Percentiles rank a stretch among this genome's conserved stretches.
These are phyloP conservation scores for Falco novaeseelandiae DNA, from an alignment of 2,797 vertebrate species.

Conservation along the genomic window DNA sequence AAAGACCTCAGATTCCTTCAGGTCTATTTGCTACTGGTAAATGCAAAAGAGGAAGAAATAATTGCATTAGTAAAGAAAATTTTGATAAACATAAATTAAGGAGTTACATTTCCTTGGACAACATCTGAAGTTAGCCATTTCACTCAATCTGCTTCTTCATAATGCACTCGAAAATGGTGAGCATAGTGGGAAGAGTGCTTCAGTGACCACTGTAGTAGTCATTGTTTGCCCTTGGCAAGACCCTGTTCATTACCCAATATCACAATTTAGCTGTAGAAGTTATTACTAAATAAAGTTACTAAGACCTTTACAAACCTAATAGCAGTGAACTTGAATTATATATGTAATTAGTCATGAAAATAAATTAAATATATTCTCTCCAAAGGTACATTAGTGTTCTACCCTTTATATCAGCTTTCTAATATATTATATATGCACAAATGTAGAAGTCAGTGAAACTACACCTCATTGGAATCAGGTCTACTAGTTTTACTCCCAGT, in stretches of 20 bases:
- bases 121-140: not conserved
- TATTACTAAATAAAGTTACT: not conserved
- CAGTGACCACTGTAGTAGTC: not conserved
- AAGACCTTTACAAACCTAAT: not conserved
- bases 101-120: not conserved
- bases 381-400: not conserved
- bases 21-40: not conserved
- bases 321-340: not conserved
- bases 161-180: not conserved
- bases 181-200: not conserved
- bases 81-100: not conserved
- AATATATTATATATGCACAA: not conserved
- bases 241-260: not conserved
- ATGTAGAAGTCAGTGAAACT: not conserved
- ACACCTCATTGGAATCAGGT: not conserved
- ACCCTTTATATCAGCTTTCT: not conserved
- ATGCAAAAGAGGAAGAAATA: not conserved
- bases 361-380: not conserved
- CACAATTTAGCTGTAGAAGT: not conserved
- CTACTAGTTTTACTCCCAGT: not conserved
- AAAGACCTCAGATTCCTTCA: not conserved
- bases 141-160: not conserved
- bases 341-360: not conserved
- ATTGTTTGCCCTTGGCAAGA: not conserved
- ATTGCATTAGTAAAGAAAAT: not conserved